Percentiles rank a stretch among this genome's conserved stretches.
Conservation (phyloP, 2,888 invertebrate genomes). For the Aplocera efformata region DNA sequence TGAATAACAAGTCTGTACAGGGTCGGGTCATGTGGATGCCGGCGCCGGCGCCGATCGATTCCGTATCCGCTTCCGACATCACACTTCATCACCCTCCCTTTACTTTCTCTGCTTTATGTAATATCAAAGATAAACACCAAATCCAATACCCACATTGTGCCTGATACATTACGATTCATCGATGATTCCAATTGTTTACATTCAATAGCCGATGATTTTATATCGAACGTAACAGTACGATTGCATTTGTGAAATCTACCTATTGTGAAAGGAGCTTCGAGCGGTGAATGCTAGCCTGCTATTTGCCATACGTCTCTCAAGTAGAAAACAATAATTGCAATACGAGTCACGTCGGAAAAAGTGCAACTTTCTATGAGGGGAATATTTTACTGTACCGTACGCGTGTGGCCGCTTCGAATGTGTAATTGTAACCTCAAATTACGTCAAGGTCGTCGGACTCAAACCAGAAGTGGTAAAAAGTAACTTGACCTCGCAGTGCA, state of each 20-base stretch:
- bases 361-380: slow-evolving; percentile 64
- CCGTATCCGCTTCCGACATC: slow-evolving; percentile 71
- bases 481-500: slow-evolving; percentile 60
- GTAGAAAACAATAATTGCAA: slow-evolving; percentile 45
- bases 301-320: slow-evolving; percentile 32
- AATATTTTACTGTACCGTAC: slow-evolving; percentile 43
- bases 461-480: slow-evolving; percentile 66
- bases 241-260: slow-evolving; percentile 34
- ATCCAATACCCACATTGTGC: slow-evolving; percentile 28
- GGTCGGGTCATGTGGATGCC: slow-evolving; percentile 60
- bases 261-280: slow-evolving; percentile 40
- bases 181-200: slow-evolving; percentile 27
- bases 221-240: slow-evolving; percentile 31
- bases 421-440: slow-evolving; percentile 64
- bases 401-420: slow-evolving; percentile 48
- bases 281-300: slow-evolving; percentile 27
- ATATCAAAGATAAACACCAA: slow-evolving; percentile 31
- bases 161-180: slow-evolving; percentile 25
- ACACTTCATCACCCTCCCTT: slow-evolving; percentile 41
- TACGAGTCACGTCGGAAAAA: slow-evolving; percentile 65
- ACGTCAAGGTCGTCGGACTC: slow-evolving; percentile 61
- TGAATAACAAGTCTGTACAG: slow-evolving; percentile 63
- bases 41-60: slow-evolving; percentile 48
- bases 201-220: slow-evolving; percentile 28
- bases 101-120: slow-evolving; percentile 64